Conservation (phyloP, 30 jellyfish, hydroid and myxozoan species). For the Aurelia aurita complex sp. Pacific region DNA sequence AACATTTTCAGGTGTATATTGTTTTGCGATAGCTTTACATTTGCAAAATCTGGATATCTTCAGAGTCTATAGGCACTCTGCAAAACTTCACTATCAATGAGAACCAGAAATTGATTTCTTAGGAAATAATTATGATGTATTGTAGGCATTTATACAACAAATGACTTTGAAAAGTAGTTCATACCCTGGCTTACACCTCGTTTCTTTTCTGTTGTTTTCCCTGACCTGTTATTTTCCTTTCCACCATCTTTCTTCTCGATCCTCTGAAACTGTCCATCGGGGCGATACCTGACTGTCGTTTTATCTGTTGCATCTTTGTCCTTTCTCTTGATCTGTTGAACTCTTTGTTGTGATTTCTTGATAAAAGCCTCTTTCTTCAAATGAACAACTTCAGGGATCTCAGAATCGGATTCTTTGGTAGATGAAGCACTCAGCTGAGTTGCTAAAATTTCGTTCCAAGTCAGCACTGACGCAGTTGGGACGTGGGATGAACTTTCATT, state of each 20-base stretch:
- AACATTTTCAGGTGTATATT: too few relatives aligned
- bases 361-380: slow-evolving; percentile 13
- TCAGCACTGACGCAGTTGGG: not conserved
- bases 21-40: too few relatives aligned
- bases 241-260: not conserved
- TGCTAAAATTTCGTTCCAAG: slow-evolving; percentile 38
- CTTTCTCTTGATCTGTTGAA: slow-evolving; percentile 22
- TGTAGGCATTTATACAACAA: not conserved
- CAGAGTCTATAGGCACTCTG: too few relatives aligned
- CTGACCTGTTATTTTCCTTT: slow-evolving; percentile 21
- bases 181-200: not conserved
- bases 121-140: too few relatives aligned
- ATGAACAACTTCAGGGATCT: slow-evolving; percentile 20
- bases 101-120: too few relatives aligned
- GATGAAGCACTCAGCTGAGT: slow-evolving; percentile 32
- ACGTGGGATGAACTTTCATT: not conserved
- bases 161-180: not conserved
- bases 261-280: slow-evolving; percentile 33
- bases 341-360: slow-evolving; percentile 38
- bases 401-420: slow-evolving; percentile 51
- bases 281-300: slow-evolving; percentile 6
- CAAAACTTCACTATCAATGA: too few relatives aligned
- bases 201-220: not conserved
- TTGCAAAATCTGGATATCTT: too few relatives aligned
- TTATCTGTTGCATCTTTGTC: not conserved